phyloP scores from a whole-genome alignment of 2,113 vertebrate species.

The Myxocyprinus asiaticus region DNA sequence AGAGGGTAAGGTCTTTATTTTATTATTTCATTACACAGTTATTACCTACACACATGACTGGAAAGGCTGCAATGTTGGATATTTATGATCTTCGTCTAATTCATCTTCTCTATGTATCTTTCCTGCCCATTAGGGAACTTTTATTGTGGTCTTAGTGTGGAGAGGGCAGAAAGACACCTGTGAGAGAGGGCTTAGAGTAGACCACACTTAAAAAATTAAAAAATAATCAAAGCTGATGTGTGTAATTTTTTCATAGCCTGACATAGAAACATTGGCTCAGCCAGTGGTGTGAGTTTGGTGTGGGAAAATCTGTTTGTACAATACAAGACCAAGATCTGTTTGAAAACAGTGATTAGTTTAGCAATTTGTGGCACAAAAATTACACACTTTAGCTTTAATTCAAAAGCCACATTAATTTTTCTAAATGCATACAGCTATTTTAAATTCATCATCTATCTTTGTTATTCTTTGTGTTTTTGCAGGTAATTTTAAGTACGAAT shows the following conservation, averaged over 20 bases:
- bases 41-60: no score
- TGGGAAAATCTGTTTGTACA: no score
- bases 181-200: neutral
- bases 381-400: no score
- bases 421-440: neutral
- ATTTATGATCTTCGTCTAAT: neutral
- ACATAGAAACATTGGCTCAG: no score
- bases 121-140: neutral
- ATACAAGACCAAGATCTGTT: no score
- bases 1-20: neutral
- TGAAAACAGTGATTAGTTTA: no score
- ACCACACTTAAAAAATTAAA: neutral
- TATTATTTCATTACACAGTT: neutral
- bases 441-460: neutral
- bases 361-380: no score
- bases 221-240: no score
- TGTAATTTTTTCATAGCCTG: no score
- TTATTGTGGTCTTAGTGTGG: neutral
- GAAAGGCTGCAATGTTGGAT: no score
- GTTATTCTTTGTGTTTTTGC: conserved; percentile 10
- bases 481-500: conserved; percentile 36
- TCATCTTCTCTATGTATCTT: neutral
- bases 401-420: neutral
- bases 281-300: no score
- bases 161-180: neutral